Evolutionary conservation across 2,797 vertebrate genomes (phyloP), one percentile per base, ranked within the genome.

Genomic region (Ctenosaura bakeri): DNA sequence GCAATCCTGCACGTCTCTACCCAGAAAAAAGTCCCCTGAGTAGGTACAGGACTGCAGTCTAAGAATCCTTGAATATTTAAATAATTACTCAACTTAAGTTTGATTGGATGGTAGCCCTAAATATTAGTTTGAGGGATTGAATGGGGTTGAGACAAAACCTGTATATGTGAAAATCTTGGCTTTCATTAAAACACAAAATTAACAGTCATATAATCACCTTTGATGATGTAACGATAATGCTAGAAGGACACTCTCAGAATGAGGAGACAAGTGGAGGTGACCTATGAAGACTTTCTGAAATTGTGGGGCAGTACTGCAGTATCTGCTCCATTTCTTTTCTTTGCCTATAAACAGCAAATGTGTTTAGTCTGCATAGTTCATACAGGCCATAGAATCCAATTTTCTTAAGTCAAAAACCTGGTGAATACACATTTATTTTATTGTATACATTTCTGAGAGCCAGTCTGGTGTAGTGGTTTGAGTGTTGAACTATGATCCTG

Each of bases 291-390:
- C 52, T 54, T 85, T 26, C 66, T 54, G 29, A 73, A 32, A 20
- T 50, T 73, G 12, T 54, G 6, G 66, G 54, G 22, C 32, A 85
- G 22, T 38, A 66, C 14, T 29, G 35, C 42, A 66, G 24, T 29
- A 46, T 50, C 3, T 1, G 4, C 1, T n/a, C 24, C 22, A 24
- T 24, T 18, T 66, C 24, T 66, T 46, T 83, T 54, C 82, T 24
- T 85, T 85, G n/a, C 46, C n/a, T 73, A 46, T 46, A 69, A 84
- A n/a, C 66, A 78, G 78, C 54, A 82, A 35, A 32, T 35, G 20
- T 22, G 35, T 20, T 83, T 64, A 64, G 26, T 83, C 69, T 84
- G 42, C 20, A 69, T n/a, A 50, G 66, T 84, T 69, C 69, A 69
- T 69, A 54, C 66, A 35, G 46, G 46, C 46, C 32, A 54, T 20